These are phyloP conservation scores for Hippopotamyrus pictus DNA, from an alignment of 2,797 vertebrate genomes.

Conservation along the genomic window DNA sequence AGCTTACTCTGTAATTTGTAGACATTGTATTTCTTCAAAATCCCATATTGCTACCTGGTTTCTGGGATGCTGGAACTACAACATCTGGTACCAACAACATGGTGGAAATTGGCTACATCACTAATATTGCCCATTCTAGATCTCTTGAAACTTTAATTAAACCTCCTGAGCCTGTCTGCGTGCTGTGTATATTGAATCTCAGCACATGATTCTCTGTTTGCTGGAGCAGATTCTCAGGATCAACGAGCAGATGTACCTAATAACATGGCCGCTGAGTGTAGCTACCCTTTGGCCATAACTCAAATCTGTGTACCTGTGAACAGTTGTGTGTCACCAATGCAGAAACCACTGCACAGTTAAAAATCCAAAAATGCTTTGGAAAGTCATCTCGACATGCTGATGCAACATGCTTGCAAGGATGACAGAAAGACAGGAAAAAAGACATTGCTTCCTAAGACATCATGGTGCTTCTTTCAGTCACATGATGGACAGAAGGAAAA, in stretches of 20 bases:
- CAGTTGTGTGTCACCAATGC: background rate
- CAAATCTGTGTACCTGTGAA: background rate
- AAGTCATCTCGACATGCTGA: background rate
- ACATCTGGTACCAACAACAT: background rate
- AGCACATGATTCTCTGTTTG: background rate
- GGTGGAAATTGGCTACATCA: background rate
- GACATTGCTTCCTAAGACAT: background rate
- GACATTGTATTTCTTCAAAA: background rate
- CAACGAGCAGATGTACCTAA: background rate
- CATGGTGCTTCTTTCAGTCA: background rate
- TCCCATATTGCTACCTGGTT: background rate
- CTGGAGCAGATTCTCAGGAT: background rate
- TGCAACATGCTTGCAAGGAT: slow-evolving; percentile 9
- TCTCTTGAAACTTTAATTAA: background rate
- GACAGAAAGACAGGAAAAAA: background rate
- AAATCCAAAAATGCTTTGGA: slow-evolving; percentile 2
- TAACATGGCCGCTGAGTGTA: background rate
- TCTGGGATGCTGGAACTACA: background rate
- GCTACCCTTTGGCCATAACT: background rate
- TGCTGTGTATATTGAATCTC: background rate
- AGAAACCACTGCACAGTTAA: background rate
- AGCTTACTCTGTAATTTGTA: background rate
- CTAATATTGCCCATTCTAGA: background rate
- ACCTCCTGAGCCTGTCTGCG: background rate
- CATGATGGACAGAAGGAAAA: background rate